Percentiles rank a stretch among this genome's conserved stretches.
Conservation (phyloP, 2,888 invertebrate genomes). For the Acronicta psi region DNA sequence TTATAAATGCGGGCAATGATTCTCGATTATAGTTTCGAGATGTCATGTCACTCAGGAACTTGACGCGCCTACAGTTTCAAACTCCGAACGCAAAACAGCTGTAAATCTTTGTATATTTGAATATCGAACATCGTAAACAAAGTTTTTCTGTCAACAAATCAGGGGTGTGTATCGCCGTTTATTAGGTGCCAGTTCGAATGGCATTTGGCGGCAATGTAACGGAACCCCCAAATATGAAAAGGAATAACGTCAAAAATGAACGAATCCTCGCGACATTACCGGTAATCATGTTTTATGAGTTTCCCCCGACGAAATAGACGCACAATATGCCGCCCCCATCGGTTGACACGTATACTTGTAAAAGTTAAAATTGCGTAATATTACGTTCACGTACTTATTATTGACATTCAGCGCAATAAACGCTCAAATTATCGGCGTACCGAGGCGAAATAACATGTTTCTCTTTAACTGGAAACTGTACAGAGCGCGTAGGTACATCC, state of each 20-base stretch:
- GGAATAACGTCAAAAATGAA: conserved; percentile 72
- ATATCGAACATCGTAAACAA: conserved; percentile 38
- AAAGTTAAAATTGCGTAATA: conserved; percentile 79
- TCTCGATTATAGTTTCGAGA: conserved; percentile 60
- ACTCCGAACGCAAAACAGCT: conserved; percentile 33
- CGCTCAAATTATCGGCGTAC: conserved; percentile 53
- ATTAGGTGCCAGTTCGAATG: conserved; percentile 52
- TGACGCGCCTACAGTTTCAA: conserved; percentile 48
- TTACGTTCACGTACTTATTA: conserved; percentile 60
- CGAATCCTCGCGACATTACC: conserved; percentile 78
- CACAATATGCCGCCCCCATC: conserved; percentile 70
- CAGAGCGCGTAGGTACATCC: conserved; percentile 40
- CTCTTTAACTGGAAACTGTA: conserved; percentile 48
- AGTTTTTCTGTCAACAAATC: conserved; percentile 44
- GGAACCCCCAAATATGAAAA: conserved; percentile 62
- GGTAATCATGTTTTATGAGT: conserved; percentile 85
- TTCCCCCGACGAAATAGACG: conserved; percentile 76
- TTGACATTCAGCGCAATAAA: conserved; percentile 61
- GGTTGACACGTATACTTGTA: conserved; percentile 76
- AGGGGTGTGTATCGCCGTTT: conserved; percentile 40
- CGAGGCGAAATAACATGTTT: conserved; percentile 45
- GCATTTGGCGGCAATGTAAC: conserved; percentile 51
- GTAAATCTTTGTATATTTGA: conserved; percentile 40
- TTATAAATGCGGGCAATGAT: conserved; percentile 72
- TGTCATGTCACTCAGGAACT: conserved; percentile 62